A percentile compares a stretch with the other conserved stretches of the same genome.
Evolutionary conservation across 64 coral and sea anemone species (phyloP).

Genomic region (Montipora sp.): DNA sequence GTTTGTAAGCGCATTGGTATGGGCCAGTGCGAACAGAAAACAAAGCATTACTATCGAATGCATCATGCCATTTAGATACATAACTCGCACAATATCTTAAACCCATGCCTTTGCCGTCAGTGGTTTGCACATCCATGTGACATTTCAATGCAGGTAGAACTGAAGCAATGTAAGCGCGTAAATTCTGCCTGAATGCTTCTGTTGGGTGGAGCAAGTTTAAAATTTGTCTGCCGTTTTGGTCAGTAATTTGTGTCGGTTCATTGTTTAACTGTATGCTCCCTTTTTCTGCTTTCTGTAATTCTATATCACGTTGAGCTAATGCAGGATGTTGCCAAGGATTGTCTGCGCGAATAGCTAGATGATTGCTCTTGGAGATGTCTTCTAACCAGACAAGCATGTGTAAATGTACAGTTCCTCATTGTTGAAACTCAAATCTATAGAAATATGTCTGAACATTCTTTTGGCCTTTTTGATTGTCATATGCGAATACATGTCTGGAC

Average conservation of each 20-base stretch:
- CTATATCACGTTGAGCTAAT: background rate
- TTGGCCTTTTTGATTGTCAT: too few species aligned
- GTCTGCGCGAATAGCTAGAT: conserved; percentile 13
- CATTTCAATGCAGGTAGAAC: conserved; percentile 27
- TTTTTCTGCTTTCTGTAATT: conserved; percentile 39
- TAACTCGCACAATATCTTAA: conserved; percentile 25
- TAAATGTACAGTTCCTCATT: too few species aligned
- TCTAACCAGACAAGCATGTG: too few species aligned
- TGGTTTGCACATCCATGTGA: conserved; percentile 59
- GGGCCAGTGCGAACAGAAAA: conserved; percentile 35
- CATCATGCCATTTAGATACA: conserved; percentile 44
- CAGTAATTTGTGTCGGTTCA: background rate
- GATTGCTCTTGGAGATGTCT: background rate
- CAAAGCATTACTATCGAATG: background rate
- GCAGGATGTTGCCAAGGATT: background rate
- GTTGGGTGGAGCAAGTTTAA: conserved; percentile 12
- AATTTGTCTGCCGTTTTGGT: background rate
- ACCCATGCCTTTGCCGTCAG: conserved; percentile 36
- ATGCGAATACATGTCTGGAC: conserved; percentile 18
- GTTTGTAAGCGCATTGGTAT: background rate
- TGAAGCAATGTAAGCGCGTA: conserved; percentile 40
- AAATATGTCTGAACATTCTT: too few species aligned
- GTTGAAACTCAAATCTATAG: too few species aligned
- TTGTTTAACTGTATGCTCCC: background rate
- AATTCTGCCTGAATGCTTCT: conserved; percentile 29